Evolutionary conservation across 35 echinoderm and acorn worm species (phyloP).

Genomic region (Amphiura filiformis): DNA sequence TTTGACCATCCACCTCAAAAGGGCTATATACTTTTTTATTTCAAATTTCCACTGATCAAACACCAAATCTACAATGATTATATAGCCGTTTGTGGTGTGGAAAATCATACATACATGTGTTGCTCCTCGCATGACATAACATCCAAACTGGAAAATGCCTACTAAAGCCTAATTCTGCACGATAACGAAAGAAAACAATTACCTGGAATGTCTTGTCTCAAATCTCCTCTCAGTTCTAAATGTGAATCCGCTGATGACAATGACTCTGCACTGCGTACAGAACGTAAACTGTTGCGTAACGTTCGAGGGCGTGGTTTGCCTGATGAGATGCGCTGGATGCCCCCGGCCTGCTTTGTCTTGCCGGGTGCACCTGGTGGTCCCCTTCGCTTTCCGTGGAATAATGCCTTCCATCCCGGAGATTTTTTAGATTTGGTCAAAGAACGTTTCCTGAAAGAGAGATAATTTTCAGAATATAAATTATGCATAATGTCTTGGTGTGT

Average conservation of each 20-base stretch:
- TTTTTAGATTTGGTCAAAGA: conserved; percentile 76
- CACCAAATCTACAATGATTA: too few species aligned
- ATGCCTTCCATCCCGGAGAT: conserved; percentile 78
- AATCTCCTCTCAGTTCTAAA: conserved; percentile 1
- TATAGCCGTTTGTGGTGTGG: too few species aligned
- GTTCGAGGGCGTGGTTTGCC: not conserved
- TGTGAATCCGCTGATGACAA: conserved; percentile 46
- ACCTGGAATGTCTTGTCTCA: not conserved
- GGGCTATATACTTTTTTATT: too few species aligned
- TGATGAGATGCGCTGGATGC: not conserved
- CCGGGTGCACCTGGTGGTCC: conserved; percentile 41
- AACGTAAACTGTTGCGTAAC: conserved; percentile 49
- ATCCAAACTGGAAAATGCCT: too few species aligned
- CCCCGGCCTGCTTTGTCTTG: conserved; percentile 37
- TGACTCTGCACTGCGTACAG: conserved; percentile 79
- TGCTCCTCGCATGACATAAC: too few species aligned
- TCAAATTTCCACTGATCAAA: too few species aligned
- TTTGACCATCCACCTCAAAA: too few species aligned
- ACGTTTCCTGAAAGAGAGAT: conserved; percentile 44
- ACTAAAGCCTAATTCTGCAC: too few species aligned
- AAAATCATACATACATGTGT: too few species aligned
- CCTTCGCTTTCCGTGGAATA: conserved; percentile 45
- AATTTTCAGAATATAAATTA: not conserved
- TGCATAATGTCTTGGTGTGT: too few species aligned
- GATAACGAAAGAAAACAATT: too few species aligned